Conservation (phyloP, 2,888 invertebrate genomes). For the Drosophila conformis region DNA sequence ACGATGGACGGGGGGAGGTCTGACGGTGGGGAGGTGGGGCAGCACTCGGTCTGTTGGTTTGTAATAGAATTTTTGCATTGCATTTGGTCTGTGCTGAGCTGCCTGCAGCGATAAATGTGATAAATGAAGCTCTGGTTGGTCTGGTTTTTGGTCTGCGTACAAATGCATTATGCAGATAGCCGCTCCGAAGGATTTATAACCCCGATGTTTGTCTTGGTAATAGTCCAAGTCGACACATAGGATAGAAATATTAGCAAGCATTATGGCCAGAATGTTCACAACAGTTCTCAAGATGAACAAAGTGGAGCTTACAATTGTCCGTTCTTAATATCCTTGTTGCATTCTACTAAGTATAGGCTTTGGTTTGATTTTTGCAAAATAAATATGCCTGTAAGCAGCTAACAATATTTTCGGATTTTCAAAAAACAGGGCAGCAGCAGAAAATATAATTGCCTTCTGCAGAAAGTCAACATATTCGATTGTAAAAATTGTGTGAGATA, state of each 20-base stretch:
- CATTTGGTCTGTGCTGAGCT: conserved; percentile 47
- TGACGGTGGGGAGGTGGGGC: background rate
- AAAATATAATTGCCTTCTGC: background rate
- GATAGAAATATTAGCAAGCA: conserved; percentile 60
- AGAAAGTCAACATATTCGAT: background rate
- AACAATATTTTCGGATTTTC: background rate
- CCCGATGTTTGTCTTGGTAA: conserved; percentile 70
- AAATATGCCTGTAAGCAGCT: background rate
- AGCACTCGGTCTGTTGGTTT: conserved; percentile 47
- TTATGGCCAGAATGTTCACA: conserved; percentile 23
- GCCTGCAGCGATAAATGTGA: conserved; percentile 76
- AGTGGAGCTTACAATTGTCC: background rate
- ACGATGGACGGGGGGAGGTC: fast-evolving
- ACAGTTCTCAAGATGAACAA: background rate
- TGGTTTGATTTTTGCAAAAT: background rate
- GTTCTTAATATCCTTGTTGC: background rate
- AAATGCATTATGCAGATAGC: conserved; percentile 77
- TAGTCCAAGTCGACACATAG: conserved; percentile 66
- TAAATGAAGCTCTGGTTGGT: conserved; percentile 67
- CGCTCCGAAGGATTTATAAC: conserved; percentile 65
- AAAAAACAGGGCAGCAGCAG: background rate
- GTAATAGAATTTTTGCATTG: conserved; percentile 78
- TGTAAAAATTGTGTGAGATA: background rate
- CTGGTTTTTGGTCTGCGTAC: conserved; percentile 63
- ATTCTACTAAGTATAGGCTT: background rate